These are phyloP conservation scores for Anomalospiza imberbis DNA, from an alignment of 2,797 vertebrate species.

Conservation along the genomic window DNA sequence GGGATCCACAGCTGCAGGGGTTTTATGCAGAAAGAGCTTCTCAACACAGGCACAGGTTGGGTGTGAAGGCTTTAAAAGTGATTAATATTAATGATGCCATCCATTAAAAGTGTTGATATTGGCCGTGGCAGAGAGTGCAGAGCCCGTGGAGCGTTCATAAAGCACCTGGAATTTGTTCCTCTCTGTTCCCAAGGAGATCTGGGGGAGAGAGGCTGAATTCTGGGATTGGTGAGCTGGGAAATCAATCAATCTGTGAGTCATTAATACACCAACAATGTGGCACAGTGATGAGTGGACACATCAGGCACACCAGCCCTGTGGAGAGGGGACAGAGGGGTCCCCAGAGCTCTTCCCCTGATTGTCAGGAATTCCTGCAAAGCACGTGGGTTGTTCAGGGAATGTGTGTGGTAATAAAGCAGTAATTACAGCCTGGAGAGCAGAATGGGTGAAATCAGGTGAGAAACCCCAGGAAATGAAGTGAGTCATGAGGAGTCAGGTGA, in stretches of 20 bases:
- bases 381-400: accelerated
- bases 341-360: accelerated
- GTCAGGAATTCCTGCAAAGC: not conserved
- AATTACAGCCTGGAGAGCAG: not conserved
- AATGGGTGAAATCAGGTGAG: not conserved
- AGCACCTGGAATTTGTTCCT: not conserved
- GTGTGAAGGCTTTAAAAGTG: not conserved
- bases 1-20: accelerated
- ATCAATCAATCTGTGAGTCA: not conserved
- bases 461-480: not conserved
- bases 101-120: not conserved
- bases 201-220: not conserved
- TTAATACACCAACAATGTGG: not conserved
- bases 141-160: accelerated
- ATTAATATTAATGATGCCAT: not conserved
- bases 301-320: accelerated
- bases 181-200: not conserved
- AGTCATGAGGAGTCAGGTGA: not conserved
- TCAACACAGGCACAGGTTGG: not conserved
- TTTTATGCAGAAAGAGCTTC: not conserved
- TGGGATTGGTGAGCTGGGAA: not conserved
- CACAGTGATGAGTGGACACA: not conserved
- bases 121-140: not conserved
- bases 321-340: not conserved
- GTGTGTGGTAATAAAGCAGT: accelerated